These are phyloP conservation scores for Helicoverpa zea DNA, from an alignment of 1,140 invertebrate species.

Conservation along the genomic window DNA sequence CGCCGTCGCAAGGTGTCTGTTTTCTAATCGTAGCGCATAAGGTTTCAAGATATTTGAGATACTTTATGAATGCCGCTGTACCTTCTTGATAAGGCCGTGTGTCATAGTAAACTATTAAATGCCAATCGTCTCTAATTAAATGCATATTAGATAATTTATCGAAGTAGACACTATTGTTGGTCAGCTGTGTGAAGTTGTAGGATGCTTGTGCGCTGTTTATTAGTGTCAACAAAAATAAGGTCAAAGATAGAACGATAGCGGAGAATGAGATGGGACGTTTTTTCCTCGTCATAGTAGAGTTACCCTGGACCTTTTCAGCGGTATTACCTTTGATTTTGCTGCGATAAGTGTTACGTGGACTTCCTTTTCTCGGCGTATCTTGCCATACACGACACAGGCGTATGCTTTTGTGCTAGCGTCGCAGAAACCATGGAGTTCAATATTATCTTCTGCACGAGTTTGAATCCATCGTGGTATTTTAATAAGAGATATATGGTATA, in stretches of 20 bases:
- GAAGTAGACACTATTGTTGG: constrained; percentile 55
- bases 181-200: constrained; percentile 49
- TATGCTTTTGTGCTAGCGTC: constrained; percentile 7
- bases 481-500: not conserved
- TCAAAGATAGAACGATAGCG: constrained; percentile 36
- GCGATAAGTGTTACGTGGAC: not conserved
- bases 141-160: constrained; percentile 54
- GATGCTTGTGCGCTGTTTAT: constrained; percentile 2
- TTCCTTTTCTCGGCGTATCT: not conserved
- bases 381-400: constrained; percentile 8
- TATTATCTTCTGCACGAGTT: not conserved
- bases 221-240: constrained; percentile 55
- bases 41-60: constrained; percentile 51
- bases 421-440: not conserved
- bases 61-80: constrained; percentile 45
- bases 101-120: constrained; percentile 56
- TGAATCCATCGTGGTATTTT: constrained; percentile 2
- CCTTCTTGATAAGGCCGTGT: constrained; percentile 56
- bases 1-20: constrained; percentile 50
- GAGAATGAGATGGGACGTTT: constrained; percentile 26
- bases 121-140: constrained; percentile 56
- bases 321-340: not conserved
- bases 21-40: constrained; percentile 50
- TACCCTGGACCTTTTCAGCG: not conserved
- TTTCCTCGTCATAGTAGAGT: not conserved